These are phyloP conservation scores for Caenorhabditis briggsae DNA, from an alignment of 1,140 invertebrate species.

Conservation along the genomic window DNA sequence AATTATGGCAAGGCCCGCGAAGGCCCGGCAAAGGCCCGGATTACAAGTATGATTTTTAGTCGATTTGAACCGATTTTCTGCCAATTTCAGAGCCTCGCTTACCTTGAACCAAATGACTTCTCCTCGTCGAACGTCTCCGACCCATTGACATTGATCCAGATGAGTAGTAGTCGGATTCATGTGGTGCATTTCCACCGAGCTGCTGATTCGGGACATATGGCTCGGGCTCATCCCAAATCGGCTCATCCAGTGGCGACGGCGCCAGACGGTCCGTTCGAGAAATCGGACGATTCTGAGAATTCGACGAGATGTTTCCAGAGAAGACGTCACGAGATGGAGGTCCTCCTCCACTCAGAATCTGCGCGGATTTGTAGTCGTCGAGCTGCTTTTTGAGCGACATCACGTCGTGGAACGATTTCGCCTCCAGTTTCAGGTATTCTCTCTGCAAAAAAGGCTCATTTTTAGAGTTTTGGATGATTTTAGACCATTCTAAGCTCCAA, in stretches of 20 bases:
- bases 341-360: background rate
- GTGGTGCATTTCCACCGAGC: background rate
- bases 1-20: too few relatives aligned
- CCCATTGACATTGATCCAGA: conserved; percentile 2
- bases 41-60: too few relatives aligned
- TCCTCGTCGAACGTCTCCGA: background rate
- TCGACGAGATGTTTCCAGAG: background rate
- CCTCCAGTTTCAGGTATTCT: background rate
- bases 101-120: conserved; percentile 2
- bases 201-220: background rate
- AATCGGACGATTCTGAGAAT: background rate
- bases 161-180: conserved; percentile 3
- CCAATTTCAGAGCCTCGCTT: too few relatives aligned
- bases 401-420: conserved; percentile 3
- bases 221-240: conserved; percentile 40
- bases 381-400: background rate
- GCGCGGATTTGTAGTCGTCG: background rate
- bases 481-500: too few relatives aligned
- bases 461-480: too few relatives aligned
- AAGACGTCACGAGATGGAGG: background rate
- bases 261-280: background rate
- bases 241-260: background rate
- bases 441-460: background rate
- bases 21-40: too few relatives aligned
- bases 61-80: too few relatives aligned